Evolutionary conservation across 2,113 vertebrate species (phyloP).

Genomic region (Prietella phreatophila): DNA sequence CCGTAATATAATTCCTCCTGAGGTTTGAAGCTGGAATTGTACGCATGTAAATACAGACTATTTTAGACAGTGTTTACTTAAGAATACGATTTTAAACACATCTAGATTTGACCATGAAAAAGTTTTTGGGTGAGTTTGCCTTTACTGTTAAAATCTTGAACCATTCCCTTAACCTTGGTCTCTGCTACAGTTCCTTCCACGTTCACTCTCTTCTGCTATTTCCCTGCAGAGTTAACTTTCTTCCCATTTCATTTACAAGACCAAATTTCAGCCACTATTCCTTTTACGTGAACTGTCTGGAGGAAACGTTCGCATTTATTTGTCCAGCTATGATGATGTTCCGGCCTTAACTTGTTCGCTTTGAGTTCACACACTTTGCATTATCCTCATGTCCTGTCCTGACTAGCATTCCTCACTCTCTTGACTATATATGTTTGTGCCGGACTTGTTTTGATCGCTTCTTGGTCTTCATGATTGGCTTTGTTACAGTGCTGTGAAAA

Average conservation of each 20-base stretch:
- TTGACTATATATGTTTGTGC: not conserved
- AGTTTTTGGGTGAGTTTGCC: not conserved
- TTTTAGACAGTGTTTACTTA: not conserved
- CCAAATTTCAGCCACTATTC: not conserved
- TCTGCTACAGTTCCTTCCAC: not conserved
- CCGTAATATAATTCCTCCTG: not conserved
- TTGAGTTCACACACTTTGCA: slow-evolving; percentile 5
- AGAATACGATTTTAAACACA: not conserved
- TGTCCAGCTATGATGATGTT: not conserved
- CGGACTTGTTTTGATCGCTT: not conserved
- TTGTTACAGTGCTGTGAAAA: not conserved
- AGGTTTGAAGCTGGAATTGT: not conserved
- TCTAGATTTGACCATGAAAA: not conserved
- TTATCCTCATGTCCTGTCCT: not conserved
- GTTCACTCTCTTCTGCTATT: not conserved
- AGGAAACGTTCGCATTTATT: slow-evolving; percentile 17
- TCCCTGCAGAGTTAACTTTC: not conserved
- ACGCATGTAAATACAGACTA: not conserved
- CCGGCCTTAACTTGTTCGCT: not conserved
- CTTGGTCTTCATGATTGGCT: not conserved
- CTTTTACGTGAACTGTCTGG: not conserved
- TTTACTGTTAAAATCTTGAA: not conserved
- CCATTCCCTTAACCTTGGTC: slow-evolving; percentile 7
- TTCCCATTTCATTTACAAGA: slow-evolving; percentile 24
- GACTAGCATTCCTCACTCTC: not conserved